Conservation (phyloP, 1,140 invertebrate species). For the Hyphantria cunea region DNA sequence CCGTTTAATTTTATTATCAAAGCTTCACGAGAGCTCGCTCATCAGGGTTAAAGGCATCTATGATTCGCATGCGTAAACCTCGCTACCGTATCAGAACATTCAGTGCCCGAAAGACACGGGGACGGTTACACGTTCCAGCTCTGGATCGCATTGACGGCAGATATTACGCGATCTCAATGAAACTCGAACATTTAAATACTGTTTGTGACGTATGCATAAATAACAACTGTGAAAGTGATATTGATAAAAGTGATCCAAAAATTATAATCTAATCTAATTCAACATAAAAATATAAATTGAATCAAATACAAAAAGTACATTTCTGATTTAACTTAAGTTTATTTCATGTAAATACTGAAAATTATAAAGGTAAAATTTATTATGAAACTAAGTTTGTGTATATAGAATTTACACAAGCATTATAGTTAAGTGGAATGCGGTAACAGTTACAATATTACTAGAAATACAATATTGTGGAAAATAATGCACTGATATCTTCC, state of each 20-base stretch:
- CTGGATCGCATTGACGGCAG: neutral
- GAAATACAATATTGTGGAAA: no score
- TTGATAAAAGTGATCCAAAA: slow-evolving; percentile 11
- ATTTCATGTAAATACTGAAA: neutral
- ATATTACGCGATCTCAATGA: slow-evolving; percentile 31
- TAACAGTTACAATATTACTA: no score
- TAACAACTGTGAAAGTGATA: slow-evolving; percentile 7
- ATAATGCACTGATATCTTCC: neutral
- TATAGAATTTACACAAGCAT: no score
- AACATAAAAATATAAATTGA: neutral
- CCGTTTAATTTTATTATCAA: slow-evolving; percentile 67
- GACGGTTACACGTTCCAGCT: slow-evolving; percentile 48
- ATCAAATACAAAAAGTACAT: neutral
- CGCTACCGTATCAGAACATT: slow-evolving; percentile 51
- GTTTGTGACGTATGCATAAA: slow-evolving; percentile 12
- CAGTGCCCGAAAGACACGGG: slow-evolving; percentile 50
- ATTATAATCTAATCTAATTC: neutral
- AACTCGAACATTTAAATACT: slow-evolving; percentile 8
- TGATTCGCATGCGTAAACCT: slow-evolving; percentile 66
- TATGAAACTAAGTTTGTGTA: neutral
- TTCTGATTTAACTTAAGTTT: neutral
- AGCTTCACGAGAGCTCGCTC: slow-evolving; percentile 55
- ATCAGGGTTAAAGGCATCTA: slow-evolving; percentile 54
- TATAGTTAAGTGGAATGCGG: no score
- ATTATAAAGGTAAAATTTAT: neutral